Evolutionary conservation across 2,113 vertebrate genomes (phyloP).

Genomic region (Ahaetulla prasina): DNA sequence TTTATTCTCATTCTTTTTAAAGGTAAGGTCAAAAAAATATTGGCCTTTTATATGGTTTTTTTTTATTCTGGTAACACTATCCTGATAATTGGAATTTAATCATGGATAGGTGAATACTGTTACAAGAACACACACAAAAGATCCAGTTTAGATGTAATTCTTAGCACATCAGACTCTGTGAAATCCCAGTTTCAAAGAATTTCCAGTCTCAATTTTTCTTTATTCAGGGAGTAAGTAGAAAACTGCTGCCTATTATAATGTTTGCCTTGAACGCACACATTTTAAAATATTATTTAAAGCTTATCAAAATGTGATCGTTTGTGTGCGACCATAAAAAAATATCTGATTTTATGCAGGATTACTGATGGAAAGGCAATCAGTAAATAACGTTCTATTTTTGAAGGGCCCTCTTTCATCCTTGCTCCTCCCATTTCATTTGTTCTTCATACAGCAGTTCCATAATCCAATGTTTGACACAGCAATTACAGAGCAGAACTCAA

Average conservation of each 20-base stretch:
- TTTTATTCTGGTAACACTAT: constrained; percentile 45
- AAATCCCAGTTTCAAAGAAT: not conserved
- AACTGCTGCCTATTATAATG: not conserved
- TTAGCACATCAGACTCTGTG: not conserved
- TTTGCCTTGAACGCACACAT: not conserved
- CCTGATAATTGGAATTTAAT: constrained; percentile 24
- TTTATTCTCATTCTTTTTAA: not conserved
- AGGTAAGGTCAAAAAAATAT: constrained; percentile 21
- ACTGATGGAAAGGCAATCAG: not conserved
- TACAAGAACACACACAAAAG: constrained; percentile 22
- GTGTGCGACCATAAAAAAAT: not conserved
- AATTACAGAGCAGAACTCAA: not conserved
- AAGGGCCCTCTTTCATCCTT: not conserved
- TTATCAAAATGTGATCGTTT: not conserved
- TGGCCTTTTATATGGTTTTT: constrained; percentile 12
- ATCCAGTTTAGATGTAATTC: constrained; percentile 6
- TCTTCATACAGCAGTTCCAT: not conserved
- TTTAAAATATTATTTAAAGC: not conserved
- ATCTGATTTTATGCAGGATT: not conserved
- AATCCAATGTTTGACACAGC: not conserved
- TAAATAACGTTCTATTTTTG: not conserved
- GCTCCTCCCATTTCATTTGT: not conserved
- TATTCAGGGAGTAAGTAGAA: not conserved
- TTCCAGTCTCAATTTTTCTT: not conserved
- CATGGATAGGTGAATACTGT: constrained; percentile 10